phyloP scores from a whole-genome alignment of 2,888 invertebrate genomes.

The Aphidius colemani region DNA sequence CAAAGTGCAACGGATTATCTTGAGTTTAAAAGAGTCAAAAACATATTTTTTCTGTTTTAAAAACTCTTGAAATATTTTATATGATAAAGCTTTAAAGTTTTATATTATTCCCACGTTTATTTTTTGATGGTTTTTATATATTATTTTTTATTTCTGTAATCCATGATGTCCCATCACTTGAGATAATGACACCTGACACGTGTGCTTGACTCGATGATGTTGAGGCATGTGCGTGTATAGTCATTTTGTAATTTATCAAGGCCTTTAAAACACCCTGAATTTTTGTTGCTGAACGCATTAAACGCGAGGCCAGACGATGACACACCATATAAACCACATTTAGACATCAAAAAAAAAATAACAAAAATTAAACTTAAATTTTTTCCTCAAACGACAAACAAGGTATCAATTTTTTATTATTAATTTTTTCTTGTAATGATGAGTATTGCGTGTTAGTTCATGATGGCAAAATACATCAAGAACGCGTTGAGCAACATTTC shows the following conservation, averaged over 20 bases:
- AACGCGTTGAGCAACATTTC: slow-evolving; percentile 26
- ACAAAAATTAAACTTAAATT: too few species aligned
- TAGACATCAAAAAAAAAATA: slow-evolving; percentile 34
- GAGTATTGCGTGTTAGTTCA: slow-evolving; percentile 20
- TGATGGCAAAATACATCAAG: not conserved
- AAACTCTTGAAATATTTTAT: not conserved
- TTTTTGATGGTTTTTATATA: not conserved
- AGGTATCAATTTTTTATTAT: not conserved
- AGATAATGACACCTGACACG: slow-evolving; percentile 26
- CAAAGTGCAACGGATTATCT: too few species aligned
- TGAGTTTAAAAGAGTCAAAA: not conserved
- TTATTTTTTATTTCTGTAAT: not conserved
- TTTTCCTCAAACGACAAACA: not conserved
- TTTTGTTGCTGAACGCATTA: slow-evolving; percentile 19
- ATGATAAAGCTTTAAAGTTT: slow-evolving; percentile 1
- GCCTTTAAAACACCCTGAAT: slow-evolving; percentile 5
- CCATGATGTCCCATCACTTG: slow-evolving; percentile 23
- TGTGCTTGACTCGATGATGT: not conserved
- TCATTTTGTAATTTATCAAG: too few species aligned
- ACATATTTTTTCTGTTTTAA: not conserved
- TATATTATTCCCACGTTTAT: slow-evolving; percentile 2
- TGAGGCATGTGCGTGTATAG: not conserved
- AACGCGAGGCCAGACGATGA: slow-evolving; percentile 48
- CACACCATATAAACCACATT: slow-evolving; percentile 42
- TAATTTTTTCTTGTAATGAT: not conserved